Conservation (phyloP, 2,113 vertebrate species). For the Noctilio leporinus region DNA sequence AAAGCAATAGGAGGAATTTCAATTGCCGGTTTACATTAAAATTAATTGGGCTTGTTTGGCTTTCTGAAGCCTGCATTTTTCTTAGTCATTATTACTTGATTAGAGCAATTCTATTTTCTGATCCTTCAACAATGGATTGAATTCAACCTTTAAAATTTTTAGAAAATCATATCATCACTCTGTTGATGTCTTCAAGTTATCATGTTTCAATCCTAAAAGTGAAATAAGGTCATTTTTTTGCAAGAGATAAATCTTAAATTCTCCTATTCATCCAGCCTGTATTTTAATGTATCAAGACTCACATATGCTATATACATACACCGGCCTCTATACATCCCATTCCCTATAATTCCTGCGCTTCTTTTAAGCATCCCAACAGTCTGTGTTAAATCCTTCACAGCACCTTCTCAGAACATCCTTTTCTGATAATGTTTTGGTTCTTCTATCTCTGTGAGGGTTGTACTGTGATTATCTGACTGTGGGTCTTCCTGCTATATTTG, state of each 20-base stretch:
- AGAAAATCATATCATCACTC: not conserved
- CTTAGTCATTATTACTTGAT: not conserved
- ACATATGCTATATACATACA: not conserved
- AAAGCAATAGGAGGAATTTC: not conserved
- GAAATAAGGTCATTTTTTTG: not conserved
- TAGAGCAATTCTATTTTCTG: constrained; percentile 15
- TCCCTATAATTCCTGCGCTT: not conserved
- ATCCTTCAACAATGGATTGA: constrained; percentile 2
- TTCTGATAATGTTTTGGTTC: not conserved
- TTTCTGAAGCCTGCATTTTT: constrained; percentile 21
- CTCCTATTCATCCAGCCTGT: not conserved
- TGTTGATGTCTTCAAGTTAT: not conserved
- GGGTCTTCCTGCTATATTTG: not conserved
- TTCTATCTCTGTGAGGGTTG: not conserved
- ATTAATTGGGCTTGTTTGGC: not conserved
- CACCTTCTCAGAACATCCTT: not conserved
- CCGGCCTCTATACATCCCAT: fast-evolving
- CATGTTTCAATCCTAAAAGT: constrained; percentile 7
- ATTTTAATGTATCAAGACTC: not conserved
- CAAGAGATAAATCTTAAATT: not conserved
- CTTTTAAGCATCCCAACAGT: not conserved
- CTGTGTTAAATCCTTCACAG: not conserved
- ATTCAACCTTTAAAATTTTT: not conserved
- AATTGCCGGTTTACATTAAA: not conserved
- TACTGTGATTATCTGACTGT: not conserved